Evolutionary conservation across 2,113 vertebrate species (phyloP).

Genomic region (Peucedramus taeniatus): DNA sequence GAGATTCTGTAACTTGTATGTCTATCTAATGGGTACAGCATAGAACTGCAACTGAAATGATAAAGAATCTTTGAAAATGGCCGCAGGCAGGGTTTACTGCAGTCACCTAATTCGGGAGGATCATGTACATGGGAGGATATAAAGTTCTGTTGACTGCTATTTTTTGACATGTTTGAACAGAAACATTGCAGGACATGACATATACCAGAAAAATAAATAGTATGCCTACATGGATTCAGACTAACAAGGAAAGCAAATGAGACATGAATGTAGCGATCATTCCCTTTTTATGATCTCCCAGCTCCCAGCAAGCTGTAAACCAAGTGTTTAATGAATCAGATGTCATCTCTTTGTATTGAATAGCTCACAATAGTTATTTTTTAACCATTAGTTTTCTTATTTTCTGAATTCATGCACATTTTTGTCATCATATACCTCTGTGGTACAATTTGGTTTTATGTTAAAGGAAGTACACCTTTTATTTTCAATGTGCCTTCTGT

Average conservation of each 20-base stretch:
- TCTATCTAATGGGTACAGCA: background rate
- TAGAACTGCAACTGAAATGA: background rate
- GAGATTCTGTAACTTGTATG: background rate
- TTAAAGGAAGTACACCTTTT: background rate
- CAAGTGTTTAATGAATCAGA: background rate
- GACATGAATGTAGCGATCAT: background rate
- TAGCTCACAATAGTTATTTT: background rate
- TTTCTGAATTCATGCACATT: background rate
- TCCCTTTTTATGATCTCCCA: background rate
- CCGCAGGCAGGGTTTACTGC: background rate
- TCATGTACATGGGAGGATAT: background rate
- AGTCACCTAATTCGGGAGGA: background rate
- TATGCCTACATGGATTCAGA: background rate
- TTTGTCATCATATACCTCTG: background rate
- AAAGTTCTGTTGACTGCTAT: background rate
- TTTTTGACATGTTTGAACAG: background rate
- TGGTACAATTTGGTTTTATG: background rate
- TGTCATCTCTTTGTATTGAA: background rate
- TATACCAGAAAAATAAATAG: background rate
- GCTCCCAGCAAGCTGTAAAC: background rate
- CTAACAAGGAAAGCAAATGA: background rate
- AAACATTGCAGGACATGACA: background rate
- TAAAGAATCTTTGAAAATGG: background rate
- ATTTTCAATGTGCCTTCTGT: background rate
- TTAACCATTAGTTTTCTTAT: background rate